A percentile compares a stretch with the other conserved stretches of the same genome.
Conservation (phyloP, 2,888 invertebrate species). For the Diaperis boleti region DNA sequence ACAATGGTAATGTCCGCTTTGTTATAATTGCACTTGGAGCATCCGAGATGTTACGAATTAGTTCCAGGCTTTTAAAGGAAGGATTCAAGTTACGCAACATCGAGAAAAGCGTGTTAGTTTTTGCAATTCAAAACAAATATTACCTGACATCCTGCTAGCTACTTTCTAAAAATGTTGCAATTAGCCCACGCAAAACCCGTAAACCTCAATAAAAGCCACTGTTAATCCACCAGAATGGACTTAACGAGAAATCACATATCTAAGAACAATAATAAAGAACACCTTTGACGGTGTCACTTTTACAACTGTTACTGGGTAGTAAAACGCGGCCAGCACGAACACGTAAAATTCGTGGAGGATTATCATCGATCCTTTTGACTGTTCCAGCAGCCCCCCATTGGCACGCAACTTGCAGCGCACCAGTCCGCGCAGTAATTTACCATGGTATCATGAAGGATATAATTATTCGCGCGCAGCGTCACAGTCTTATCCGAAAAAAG, state of each 20-base stretch:
- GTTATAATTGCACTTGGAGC: no score
- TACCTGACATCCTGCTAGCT: background rate
- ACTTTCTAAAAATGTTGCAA: background rate
- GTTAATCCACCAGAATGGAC: background rate
- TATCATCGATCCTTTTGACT: constrained; percentile 31
- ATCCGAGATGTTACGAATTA: no score
- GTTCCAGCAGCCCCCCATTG: constrained; percentile 42
- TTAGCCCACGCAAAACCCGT: background rate
- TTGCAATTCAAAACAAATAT: background rate
- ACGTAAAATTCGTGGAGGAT: constrained; percentile 31
- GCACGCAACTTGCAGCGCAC: constrained; percentile 50
- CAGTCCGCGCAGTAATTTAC: constrained; percentile 43
- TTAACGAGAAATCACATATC: background rate
- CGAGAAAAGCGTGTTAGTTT: background rate
- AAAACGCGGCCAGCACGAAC: constrained; percentile 25
- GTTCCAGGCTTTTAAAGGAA: no score
- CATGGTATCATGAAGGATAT: constrained; percentile 22
- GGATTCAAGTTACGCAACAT: background rate
- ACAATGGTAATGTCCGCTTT: no score
- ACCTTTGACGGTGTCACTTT: constrained; percentile 42
- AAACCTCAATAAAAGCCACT: background rate
- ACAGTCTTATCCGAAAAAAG: constrained; percentile 40
- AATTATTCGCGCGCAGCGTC: constrained; percentile 37
- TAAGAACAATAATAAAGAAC: no score
- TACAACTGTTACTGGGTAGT: constrained; percentile 43